A percentile compares a stretch with the other conserved stretches of the same genome.
Evolutionary conservation across 2,797 vertebrate species (phyloP).

Genomic region (Pyrrhura leucotis): DNA sequence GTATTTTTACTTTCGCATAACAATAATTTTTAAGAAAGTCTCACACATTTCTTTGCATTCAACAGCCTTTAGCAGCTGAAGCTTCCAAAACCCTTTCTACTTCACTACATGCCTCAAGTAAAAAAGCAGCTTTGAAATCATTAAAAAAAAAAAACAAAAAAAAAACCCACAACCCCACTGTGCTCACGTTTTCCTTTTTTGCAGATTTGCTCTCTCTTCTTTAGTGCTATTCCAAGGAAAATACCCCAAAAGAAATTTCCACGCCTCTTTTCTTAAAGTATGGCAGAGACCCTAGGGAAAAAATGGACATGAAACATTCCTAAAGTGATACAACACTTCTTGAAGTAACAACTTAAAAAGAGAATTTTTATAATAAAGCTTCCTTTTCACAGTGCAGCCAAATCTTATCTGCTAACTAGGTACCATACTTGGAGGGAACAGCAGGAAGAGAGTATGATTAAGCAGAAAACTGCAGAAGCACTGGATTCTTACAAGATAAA

Average conservation of each 20-base stretch:
- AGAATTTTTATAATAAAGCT: background rate
- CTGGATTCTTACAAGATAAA: background rate
- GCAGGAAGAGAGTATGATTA: background rate
- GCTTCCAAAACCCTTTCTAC: background rate
- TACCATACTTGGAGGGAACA: background rate
- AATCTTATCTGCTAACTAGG: background rate
- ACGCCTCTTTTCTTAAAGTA: conserved; percentile 88
- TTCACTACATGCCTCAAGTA: background rate
- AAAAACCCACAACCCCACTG: background rate
- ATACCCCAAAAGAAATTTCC: conserved; percentile 94
- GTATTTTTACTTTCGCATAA: background rate
- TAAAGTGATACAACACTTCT: background rate
- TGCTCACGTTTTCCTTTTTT: conserved; percentile 89
- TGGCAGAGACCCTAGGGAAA: conserved; percentile 88
- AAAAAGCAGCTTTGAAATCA: background rate
- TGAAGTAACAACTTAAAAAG: background rate
- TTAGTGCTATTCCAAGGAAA: conserved; percentile 91
- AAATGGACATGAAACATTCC: background rate
- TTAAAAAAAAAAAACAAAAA: background rate
- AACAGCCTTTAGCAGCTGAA: background rate
- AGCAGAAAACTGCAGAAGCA: background rate
- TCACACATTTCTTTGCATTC: background rate
- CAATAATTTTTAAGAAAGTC: background rate
- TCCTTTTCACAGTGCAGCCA: background rate
- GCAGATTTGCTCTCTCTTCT: conserved; percentile 88